Percentiles rank a stretch among this genome's conserved stretches.
Conservation (phyloP, 2,888 invertebrate genomes). For the Sympetrum striolatum region DNA sequence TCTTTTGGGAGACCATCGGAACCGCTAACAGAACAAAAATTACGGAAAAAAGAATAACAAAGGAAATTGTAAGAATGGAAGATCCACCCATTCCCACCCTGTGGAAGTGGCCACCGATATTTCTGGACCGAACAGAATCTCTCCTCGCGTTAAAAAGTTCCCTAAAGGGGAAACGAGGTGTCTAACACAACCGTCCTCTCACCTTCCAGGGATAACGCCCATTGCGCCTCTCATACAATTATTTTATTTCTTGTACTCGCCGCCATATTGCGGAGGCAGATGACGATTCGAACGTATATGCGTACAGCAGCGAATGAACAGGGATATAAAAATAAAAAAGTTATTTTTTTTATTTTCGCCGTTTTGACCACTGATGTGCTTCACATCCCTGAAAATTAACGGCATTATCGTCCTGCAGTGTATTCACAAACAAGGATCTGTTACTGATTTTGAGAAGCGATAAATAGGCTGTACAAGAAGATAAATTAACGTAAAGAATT, state of each 20-base stretch:
- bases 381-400: neutral
- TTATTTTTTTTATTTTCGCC: neutral
- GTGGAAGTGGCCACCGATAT: neutral
- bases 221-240: neutral
- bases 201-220: neutral
- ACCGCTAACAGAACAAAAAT: neutral
- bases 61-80: neutral
- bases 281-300: neutral
- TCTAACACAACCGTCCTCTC: neutral
- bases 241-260: neutral
- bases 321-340: neutral
- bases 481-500: neutral
- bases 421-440: neutral
- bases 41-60: no score
- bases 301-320: neutral
- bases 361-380: neutral
- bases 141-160: neutral
- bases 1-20: no score
- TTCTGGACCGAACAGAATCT: neutral
- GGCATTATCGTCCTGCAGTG: neutral
- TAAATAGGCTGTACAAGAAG: neutral
- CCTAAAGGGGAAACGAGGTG: neutral
- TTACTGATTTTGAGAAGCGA: neutral
- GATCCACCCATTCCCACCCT: neutral
- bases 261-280: neutral